Evolutionary conservation across 2,888 invertebrate species (phyloP).

Genomic region (Pristionchus exspectatus): DNA sequence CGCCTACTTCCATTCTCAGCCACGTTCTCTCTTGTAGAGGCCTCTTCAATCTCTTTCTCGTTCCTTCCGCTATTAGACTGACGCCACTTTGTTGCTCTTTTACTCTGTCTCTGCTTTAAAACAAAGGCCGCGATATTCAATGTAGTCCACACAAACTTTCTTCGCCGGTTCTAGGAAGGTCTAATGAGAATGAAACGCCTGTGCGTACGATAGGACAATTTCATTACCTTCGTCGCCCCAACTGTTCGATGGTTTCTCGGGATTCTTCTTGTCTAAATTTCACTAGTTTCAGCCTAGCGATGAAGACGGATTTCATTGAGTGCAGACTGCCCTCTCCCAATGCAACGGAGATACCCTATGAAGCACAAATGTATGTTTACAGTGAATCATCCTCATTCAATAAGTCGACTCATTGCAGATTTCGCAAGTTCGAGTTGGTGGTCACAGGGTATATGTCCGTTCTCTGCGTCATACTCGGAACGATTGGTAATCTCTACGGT

Average conservation of each 20-base stretch:
- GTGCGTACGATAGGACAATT: neutral
- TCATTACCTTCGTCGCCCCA: too few relatives aligned
- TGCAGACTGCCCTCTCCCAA: neutral
- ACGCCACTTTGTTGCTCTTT: neutral
- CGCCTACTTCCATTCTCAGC: neutral
- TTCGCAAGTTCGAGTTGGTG: slow-evolving; percentile 64
- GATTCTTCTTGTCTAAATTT: neutral
- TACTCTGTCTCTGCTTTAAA: neutral
- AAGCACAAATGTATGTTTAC: neutral
- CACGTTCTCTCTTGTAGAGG: neutral
- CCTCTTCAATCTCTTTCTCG: neutral
- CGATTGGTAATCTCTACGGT: slow-evolving; percentile 71
- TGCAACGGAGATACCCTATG: neutral
- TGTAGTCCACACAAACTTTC: neutral
- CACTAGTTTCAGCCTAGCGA: neutral
- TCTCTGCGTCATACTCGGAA: slow-evolving; percentile 70
- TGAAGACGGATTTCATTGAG: slow-evolving; percentile 14
- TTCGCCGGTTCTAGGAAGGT: neutral
- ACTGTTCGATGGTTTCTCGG: neutral
- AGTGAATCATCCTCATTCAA: neutral
- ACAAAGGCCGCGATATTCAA: neutral
- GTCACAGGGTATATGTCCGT: slow-evolving; percentile 73
- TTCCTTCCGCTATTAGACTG: neutral
- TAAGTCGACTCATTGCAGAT: slow-evolving; percentile 11
- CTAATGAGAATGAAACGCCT: neutral